phyloP scores from a whole-genome alignment of 2,888 invertebrate species.

The Cynaeus angustus region DNA sequence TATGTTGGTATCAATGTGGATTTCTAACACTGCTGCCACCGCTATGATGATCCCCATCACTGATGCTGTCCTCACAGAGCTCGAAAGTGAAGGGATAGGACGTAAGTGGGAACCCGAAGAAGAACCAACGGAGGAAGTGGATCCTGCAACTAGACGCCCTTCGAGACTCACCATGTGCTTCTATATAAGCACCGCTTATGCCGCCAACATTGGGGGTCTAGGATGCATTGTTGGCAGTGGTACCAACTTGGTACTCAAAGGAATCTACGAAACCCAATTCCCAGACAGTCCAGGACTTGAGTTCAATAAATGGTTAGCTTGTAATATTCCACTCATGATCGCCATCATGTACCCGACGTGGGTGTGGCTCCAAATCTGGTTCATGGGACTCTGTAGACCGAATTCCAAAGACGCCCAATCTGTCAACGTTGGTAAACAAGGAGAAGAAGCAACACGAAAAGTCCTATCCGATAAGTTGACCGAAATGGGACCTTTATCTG shows the following conservation, averaged over 20 bases:
- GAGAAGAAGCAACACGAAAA: slow-evolving; percentile 63
- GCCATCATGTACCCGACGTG: slow-evolving; percentile 82
- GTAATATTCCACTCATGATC: slow-evolving; percentile 85
- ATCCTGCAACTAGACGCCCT: slow-evolving; percentile 68
- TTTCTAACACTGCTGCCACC: slow-evolving; percentile 94
- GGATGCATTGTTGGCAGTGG: slow-evolving; percentile 78
- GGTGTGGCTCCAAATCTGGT: slow-evolving; percentile 83
- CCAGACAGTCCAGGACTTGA: slow-evolving; percentile 78
- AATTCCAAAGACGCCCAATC: slow-evolving; percentile 50
- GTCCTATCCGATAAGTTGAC: slow-evolving; percentile 70
- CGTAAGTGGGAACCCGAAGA: slow-evolving; percentile 73
- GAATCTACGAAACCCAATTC: slow-evolving; percentile 73
- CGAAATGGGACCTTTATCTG: slow-evolving; percentile 82
- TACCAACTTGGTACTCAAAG: slow-evolving; percentile 89
- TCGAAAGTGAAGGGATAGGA: slow-evolving; percentile 84
- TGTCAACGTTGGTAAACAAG: slow-evolving; percentile 55
- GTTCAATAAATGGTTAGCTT: slow-evolving; percentile 88
- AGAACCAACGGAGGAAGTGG: slow-evolving; percentile 4
- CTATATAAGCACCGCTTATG: slow-evolving; percentile 86
- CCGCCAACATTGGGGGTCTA: slow-evolving; percentile 80
- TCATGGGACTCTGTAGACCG: slow-evolving; percentile 78
- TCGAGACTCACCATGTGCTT: slow-evolving; percentile 85
- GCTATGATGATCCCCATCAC: slow-evolving; percentile 97
- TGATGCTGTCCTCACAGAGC: slow-evolving; percentile 86
- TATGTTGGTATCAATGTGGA: slow-evolving; percentile 97